These are phyloP conservation scores for Xenopus laevis DNA, from an alignment of 2,113 vertebrate species.

Conservation along the genomic window DNA sequence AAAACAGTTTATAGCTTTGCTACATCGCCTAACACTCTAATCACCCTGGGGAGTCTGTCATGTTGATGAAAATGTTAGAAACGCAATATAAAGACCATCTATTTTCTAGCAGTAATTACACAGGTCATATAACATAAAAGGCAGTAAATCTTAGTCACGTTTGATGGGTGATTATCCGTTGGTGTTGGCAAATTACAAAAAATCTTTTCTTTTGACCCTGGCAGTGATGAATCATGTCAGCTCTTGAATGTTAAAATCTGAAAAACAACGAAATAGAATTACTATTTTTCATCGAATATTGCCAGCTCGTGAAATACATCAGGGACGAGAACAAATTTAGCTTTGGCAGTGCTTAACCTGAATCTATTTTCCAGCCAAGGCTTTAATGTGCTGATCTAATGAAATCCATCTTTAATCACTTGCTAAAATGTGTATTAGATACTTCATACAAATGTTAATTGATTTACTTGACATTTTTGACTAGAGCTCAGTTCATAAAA, in stretches of 20 bases:
- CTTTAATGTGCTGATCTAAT: constrained; percentile 38
- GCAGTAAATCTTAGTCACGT: not conserved
- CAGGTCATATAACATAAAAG: not conserved
- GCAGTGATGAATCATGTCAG: constrained; percentile 9
- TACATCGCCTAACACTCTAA: not conserved
- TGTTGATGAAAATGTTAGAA: not conserved
- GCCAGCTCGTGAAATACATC: constrained; percentile 19
- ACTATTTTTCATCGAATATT: constrained; percentile 24
- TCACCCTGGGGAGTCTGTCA: not conserved
- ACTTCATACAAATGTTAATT: constrained; percentile 41
- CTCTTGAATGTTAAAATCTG: not conserved
- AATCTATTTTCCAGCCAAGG: constrained; percentile 19
- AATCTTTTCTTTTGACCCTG: constrained; percentile 2
- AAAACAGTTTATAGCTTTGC: not conserved
- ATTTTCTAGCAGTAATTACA: constrained; percentile 4
- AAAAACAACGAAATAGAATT: constrained; percentile 21
- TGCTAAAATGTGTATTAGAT: constrained; percentile 26
- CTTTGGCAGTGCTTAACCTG: constrained; percentile 19
- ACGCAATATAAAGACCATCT: not conserved
- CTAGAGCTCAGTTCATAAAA: constrained; percentile 19
- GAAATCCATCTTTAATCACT: constrained; percentile 36
- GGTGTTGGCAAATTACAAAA: constrained; percentile 2
- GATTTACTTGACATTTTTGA: constrained; percentile 32
- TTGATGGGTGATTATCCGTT: constrained; percentile 1
- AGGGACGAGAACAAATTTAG: constrained; percentile 18